Evolutionary conservation across 1,140 invertebrate genomes (phyloP).

Genomic region (roundworm (Caenorhabditis elegans)): DNA sequence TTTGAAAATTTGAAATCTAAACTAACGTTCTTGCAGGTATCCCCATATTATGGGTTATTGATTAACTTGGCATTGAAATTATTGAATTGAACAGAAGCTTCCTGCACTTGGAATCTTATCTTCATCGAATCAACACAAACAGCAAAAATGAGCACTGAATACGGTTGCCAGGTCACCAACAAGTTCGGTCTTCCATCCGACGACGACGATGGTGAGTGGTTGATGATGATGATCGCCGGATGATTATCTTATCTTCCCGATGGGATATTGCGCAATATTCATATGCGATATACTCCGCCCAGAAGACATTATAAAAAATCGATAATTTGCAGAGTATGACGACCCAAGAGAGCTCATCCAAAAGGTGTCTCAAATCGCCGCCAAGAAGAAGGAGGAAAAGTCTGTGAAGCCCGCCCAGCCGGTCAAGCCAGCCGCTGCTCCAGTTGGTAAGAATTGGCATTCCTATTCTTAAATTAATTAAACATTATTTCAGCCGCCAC

Average conservation of each 20-base stretch:
- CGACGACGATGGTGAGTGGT: slow-evolving; percentile 38
- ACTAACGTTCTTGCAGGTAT: background rate
- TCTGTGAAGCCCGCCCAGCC: slow-evolving; percentile 33
- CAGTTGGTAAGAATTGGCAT: background rate
- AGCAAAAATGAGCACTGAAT: slow-evolving; percentile 41
- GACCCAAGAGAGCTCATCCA: slow-evolving; percentile 48
- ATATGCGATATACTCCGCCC: too few species aligned
- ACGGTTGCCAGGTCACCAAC: slow-evolving; percentile 52
- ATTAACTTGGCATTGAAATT: background rate
- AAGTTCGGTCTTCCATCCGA: slow-evolving; percentile 52
- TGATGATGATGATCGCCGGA: background rate
- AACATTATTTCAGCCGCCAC: background rate
- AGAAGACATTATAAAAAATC: background rate
- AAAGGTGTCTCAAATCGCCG: slow-evolving; percentile 43
- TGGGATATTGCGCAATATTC: too few species aligned
- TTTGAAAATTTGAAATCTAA: background rate
- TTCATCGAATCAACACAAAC: background rate
- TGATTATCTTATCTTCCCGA: background rate
- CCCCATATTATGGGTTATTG: slow-evolving; percentile 24
- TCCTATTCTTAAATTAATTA: background rate
- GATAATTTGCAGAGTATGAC: slow-evolving; percentile 38
- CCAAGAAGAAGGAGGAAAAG: slow-evolving; percentile 46
- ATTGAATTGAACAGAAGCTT: slow-evolving; percentile 17
- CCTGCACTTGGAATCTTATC: background rate
- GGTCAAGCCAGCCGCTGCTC: slow-evolving; percentile 44